Base-by-base conservation (phyloP, 2,888 invertebrate genomes). In the Apotomis capreana region DNA sequence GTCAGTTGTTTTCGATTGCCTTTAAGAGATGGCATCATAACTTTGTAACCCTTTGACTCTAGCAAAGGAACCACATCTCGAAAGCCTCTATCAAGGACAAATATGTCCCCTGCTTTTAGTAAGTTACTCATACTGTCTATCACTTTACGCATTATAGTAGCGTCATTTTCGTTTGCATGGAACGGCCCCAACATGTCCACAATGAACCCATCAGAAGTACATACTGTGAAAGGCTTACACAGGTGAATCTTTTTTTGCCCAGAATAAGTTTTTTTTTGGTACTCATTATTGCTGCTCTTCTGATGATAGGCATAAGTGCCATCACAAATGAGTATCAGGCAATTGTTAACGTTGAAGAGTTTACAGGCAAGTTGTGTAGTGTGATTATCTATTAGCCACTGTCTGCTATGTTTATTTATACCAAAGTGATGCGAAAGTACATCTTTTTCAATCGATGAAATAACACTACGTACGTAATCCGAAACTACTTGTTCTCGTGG, bases 201-300 rank as follows among this genome's bases (percentile, higher is more conserved):
- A n/a, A n/a, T n/a, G n/a, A n/a, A n/a, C n/a, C n/a, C n/a, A n/a
- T n/a, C n/a, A n/a, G n/a, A n/a, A n/a, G n/a, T n/a, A n/a, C 40
- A 40, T 4, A 40, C 40, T 40, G 40, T 40, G 40, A 40, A 40
- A 40, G 40, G 40, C 40, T 40, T 49, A 26, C 61, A 61, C 49
- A 61, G 10, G 46, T 61, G 61, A 5, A 40, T 49, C 49, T 61
- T 61, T 61, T 61, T 61, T 49, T 61, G 61, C 6, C 49, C 61
- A 12, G 61, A 61, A 46, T 10, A 61, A 6, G 49, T 12, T 49
- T 61, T 61, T 26, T 49, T 49, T 61, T 61, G 61, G 49, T 61
- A 51, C 12, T 61, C 61, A 10, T 12, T 61, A 12, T 61, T 46
- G 26, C 26, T 61, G 49, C 61, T 61, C 49, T 61, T 61, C 46